Base-by-base conservation (phyloP, 1,140 invertebrate genomes). In the Bombus balteatus region DNA sequence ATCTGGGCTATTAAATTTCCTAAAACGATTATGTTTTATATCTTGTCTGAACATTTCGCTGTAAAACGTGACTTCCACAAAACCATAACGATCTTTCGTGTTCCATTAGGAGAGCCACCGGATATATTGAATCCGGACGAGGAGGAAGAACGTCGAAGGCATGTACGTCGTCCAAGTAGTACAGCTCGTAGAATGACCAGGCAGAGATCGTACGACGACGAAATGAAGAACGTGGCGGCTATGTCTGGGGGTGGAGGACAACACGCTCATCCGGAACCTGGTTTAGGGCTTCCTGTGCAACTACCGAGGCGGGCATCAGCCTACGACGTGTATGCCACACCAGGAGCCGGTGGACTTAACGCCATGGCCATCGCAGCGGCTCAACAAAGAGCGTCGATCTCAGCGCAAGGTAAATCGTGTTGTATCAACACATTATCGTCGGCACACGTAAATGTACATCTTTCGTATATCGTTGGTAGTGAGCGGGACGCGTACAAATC, bases 171-270 rank as follows among this genome's bases (percentile, higher is more conserved):
- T 13, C 34, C 91, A 83, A 59, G 89, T 34, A 57, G 90, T 74
- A 88, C 81, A 47, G 83, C 92, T 5, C 94, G 97, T 70, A 97
- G 97, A 79, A 96, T 97, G 22, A 96, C 97, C 9, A 96, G 97
- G 25, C 97, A 98, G 93, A 97, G 97, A 88, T 98, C 97, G 89
- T 98, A 97, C 90, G 97, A 98, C 90, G 97, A 98, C 79, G 97
- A 98, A 85, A 96, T 97, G 25, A 96, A 96, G 95, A 94, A 95
- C 92, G 94, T 87, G 81, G 81, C 75, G 39, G 81, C 86, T 39
- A 81, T 90, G 85, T 65, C 83, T 47, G 82, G 72, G 5, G 66
- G 83, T 89, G 62, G 94, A 66, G 87, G 90, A 22, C 94, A 93
- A 28, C 81, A 90, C 80, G 91, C 92, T 82, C 93, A 92, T 73